Percentiles rank a stretch among this genome's conserved stretches.
Conservation (phyloP, 2,888 invertebrate genomes). For the Dioctria linearis region DNA sequence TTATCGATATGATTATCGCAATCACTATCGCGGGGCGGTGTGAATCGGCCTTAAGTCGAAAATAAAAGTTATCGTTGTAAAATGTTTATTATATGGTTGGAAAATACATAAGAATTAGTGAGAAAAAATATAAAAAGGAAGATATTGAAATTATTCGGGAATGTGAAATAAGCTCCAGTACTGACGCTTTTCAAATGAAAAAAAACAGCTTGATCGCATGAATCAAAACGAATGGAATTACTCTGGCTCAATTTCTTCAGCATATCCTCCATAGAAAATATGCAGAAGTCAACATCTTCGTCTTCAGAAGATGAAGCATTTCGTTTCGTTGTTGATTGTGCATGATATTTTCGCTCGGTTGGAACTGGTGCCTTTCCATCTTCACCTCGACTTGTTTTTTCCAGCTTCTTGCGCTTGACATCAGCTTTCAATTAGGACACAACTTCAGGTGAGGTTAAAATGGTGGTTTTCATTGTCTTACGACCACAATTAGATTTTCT, state of each 20-base stretch:
- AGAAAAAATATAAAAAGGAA: too few relatives aligned
- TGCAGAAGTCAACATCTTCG: not conserved
- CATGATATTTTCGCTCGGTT: not conserved
- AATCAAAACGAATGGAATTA: not conserved
- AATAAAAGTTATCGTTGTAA: too few relatives aligned
- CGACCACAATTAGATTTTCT: too few relatives aligned
- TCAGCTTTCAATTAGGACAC: not conserved
- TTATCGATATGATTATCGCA: too few relatives aligned
- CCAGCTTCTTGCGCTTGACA: not conserved
- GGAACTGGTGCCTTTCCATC: conserved; percentile 5
- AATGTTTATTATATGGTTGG: too few relatives aligned
- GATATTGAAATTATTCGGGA: too few relatives aligned
- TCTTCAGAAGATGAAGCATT: not conserved
- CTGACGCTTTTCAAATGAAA: conserved; percentile 3
- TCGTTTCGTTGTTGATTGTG: not conserved
- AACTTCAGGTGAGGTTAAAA: conserved; percentile 28
- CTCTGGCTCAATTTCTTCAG: conserved; percentile 2
- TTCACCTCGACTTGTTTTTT: too few relatives aligned
- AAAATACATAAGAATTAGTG: too few relatives aligned
- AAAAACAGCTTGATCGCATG: conserved; percentile 8
- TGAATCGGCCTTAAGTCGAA: too few relatives aligned
- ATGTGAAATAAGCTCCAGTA: too few relatives aligned
- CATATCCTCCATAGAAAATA: conserved; percentile 4
- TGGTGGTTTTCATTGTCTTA: too few relatives aligned
- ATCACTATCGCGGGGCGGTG: too few relatives aligned